Percentiles rank a stretch among this genome's conserved stretches.
phyloP scores from a whole-genome alignment of 1,140 invertebrate genomes.

The Grapholita molesta region DNA sequence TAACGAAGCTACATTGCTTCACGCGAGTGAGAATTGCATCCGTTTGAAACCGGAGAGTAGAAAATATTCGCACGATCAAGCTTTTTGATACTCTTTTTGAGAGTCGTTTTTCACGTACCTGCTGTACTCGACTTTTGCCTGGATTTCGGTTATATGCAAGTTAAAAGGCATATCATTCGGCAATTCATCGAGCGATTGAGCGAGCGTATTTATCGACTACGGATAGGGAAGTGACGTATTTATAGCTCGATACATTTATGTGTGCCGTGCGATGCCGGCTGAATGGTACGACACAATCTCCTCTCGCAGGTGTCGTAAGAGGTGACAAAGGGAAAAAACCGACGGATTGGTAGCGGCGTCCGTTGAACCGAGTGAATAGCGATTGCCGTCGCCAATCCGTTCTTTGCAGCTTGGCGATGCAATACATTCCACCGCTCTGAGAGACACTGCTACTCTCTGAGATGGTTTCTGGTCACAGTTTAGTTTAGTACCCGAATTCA shows the following conservation, averaged over 20 bases:
- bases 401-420: no score
- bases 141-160: neutral
- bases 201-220: neutral
- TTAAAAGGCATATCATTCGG: neutral
- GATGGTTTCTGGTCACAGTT: no score
- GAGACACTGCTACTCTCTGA: no score
- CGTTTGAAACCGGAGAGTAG: neutral
- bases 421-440: no score
- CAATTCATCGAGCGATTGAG: neutral
- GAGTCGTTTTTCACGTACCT: neutral
- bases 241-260: neutral
- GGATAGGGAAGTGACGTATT: neutral
- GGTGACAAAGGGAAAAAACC: no score
- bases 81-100: neutral
- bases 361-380: no score
- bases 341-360: no score
- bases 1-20: neutral
- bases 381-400: no score
- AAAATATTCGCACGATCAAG: slow-evolving; percentile 2
- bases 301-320: no score
- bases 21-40: neutral
- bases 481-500: no score
- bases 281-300: no score
- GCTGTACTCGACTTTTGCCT: neutral
- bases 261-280: no score